Evolutionary conservation across 2,888 invertebrate species (phyloP).

Genomic region (Parascotia fuliginaria): DNA sequence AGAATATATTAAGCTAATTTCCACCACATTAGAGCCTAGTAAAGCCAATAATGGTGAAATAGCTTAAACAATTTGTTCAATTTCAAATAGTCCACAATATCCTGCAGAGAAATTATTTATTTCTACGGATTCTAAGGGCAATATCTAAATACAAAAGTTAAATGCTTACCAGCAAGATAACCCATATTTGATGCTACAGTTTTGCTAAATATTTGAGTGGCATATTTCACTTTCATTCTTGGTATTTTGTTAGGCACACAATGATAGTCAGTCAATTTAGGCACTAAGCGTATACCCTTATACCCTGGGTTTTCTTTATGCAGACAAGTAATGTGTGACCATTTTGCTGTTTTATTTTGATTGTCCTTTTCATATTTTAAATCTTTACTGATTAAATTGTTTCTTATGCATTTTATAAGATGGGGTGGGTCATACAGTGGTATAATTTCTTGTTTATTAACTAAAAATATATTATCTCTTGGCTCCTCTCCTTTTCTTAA

Average conservation of each 20-base stretch:
- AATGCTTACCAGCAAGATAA: constrained; percentile 38
- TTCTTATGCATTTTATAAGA: constrained; percentile 37
- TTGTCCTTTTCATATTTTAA: constrained; percentile 12
- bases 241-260: constrained; percentile 26
- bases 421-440: constrained; percentile 40
- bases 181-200: constrained; percentile 44
- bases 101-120: too few species aligned
- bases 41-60: too few species aligned
- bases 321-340: constrained; percentile 31
- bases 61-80: too few species aligned
- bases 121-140: too few species aligned
- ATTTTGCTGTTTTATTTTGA: constrained; percentile 31
- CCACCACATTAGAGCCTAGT: too few species aligned
- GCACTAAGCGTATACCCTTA: constrained; percentile 30
- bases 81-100: too few species aligned
- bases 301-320: constrained; percentile 29
- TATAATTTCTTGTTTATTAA: constrained; percentile 31
- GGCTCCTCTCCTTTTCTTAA: constrained; percentile 19
- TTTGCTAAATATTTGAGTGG: constrained; percentile 39
- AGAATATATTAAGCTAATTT: too few species aligned
- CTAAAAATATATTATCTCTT: constrained; percentile 22
- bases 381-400: constrained; percentile 41
- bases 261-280: constrained; percentile 36
- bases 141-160: too few species aligned
- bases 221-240: constrained; percentile 40